phyloP scores from a whole-genome alignment of 2,888 invertebrate species.

The Ichneumoninae sp. region DNA sequence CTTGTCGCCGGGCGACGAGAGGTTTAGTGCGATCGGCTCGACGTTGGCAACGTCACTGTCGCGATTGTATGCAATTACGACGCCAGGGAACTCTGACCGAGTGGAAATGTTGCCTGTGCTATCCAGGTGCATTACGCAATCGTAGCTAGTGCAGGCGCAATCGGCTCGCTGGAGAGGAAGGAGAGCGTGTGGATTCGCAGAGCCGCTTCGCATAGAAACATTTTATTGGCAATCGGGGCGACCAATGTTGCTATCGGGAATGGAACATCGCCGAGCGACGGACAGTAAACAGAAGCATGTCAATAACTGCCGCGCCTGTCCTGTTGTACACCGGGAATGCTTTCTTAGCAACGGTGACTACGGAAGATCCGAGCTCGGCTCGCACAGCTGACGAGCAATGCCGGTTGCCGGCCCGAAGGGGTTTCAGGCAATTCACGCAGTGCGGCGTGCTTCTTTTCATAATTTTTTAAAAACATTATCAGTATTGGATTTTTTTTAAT shows the following conservation, averaged over 20 bases:
- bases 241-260: background rate
- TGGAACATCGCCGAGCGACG: background rate
- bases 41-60: conserved; percentile 52
- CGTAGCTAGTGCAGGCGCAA: background rate
- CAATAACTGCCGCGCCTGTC: background rate
- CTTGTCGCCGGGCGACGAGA: background rate
- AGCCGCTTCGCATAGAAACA: background rate
- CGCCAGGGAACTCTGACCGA: conserved; percentile 14
- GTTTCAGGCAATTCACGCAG: background rate
- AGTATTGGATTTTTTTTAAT: no score
- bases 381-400: background rate
- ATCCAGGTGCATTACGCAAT: conserved; percentile 48
- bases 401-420: conserved; percentile 24
- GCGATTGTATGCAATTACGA: background rate
- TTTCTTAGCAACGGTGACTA: conserved; percentile 45
- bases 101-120: conserved; percentile 15
- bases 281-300: background rate
- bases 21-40: conserved; percentile 24
- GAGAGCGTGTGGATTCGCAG: background rate
- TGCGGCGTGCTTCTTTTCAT: no score
- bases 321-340: background rate
- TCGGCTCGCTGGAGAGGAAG: background rate
- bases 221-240: background rate
- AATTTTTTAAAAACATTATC: no score
- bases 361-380: background rate